These are phyloP conservation scores for Ia io DNA, from an alignment of 2,113 vertebrate species.

Conservation along the genomic window DNA sequence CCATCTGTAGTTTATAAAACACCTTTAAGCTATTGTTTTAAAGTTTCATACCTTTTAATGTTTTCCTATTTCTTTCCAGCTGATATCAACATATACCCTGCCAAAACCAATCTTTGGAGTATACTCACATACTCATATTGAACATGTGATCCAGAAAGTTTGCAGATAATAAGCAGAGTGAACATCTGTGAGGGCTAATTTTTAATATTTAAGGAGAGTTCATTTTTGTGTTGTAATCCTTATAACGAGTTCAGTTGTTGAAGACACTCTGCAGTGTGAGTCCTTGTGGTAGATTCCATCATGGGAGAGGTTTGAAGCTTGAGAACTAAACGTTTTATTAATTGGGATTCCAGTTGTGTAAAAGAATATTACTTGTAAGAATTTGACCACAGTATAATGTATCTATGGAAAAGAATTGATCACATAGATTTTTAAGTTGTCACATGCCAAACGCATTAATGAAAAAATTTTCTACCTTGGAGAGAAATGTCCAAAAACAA, in stretches of 20 bases:
- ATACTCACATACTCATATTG: conserved; percentile 79
- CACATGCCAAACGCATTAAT: neutral
- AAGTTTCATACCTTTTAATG: conserved; percentile 84
- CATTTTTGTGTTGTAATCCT: conserved; percentile 76
- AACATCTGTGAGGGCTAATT: conserved; percentile 81
- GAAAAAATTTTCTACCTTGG: neutral
- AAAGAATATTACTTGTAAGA: conserved; percentile 50
- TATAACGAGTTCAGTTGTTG: conserved; percentile 40
- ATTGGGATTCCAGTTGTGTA: conserved; percentile 46
- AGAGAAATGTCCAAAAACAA: neutral
- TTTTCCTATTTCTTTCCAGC: conserved; percentile 84
- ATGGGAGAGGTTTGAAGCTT: conserved; percentile 49
- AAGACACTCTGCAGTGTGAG: conserved; percentile 28
- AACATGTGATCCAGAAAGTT: conserved; percentile 81
- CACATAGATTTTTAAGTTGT: conserved; percentile 11
- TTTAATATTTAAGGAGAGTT: conserved; percentile 82
- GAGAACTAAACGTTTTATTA: conserved; percentile 38
- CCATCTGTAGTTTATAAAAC: conserved; percentile 85
- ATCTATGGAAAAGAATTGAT: neutral
- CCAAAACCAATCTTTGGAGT: conserved; percentile 83
- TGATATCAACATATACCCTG: conserved; percentile 82
- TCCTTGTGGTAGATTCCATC: conserved; percentile 58
- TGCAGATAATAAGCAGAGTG: conserved; percentile 80
- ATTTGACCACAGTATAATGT: conserved; percentile 5
- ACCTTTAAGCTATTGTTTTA: conserved; percentile 87